Conservation (phyloP, 2,888 invertebrate genomes). For the Argyresthia goedartella region DNA sequence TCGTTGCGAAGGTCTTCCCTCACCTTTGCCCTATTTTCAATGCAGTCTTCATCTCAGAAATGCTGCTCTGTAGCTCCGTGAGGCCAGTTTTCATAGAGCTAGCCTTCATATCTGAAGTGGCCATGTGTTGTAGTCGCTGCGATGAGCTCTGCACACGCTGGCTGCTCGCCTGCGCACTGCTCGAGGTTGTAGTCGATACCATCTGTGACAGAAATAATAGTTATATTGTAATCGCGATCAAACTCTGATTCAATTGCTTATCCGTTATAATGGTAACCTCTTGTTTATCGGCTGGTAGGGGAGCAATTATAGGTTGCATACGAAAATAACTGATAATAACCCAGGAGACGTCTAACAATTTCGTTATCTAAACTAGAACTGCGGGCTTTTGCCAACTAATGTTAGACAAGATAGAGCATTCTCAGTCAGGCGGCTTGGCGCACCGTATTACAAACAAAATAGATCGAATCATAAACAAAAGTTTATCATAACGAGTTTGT, state of each 20-base stretch:
- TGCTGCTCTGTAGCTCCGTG: slow-evolving; percentile 83
- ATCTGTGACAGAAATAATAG: slow-evolving; percentile 31
- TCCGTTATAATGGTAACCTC: background rate
- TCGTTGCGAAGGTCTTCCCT: background rate
- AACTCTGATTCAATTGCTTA: background rate
- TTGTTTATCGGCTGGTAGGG: background rate
- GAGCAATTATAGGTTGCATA: slow-evolving; percentile 7
- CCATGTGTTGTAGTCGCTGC: slow-evolving; percentile 64
- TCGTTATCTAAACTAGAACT: slow-evolving; percentile 60
- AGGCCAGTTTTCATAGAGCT: slow-evolving; percentile 86
- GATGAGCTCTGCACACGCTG: slow-evolving; percentile 72
- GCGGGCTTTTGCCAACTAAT: slow-evolving; percentile 50
- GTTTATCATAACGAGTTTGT: background rate
- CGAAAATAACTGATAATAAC: slow-evolving; percentile 11
- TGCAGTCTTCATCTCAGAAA: slow-evolving; percentile 86
- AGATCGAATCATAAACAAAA: background rate
- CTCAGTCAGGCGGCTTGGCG: slow-evolving; percentile 64
- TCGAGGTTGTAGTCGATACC: slow-evolving; percentile 72
- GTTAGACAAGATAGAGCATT: slow-evolving; percentile 45
- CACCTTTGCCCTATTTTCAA: slow-evolving; percentile 60
- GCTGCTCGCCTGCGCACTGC: slow-evolving; percentile 69
- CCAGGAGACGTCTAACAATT: slow-evolving; percentile 32
- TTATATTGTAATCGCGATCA: background rate
- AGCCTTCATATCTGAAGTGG: slow-evolving; percentile 82
- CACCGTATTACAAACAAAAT: slow-evolving; percentile 17